Percentiles rank a stretch among this genome's conserved stretches.
Conservation (phyloP, 1,140 invertebrate species). For the Chrysoperla carnea region DNA sequence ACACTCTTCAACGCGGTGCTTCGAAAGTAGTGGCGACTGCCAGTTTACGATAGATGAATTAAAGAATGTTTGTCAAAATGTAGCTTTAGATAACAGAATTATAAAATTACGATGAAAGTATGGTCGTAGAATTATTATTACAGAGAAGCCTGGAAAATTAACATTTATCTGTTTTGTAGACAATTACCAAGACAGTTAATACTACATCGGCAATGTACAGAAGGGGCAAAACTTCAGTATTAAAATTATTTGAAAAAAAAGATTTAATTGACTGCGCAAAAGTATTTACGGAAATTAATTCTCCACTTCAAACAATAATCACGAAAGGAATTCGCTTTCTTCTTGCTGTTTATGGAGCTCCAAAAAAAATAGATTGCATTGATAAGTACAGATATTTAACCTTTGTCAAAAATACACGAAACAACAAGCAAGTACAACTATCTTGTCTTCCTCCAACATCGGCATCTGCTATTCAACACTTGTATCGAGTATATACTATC, state of each 20-base stretch:
- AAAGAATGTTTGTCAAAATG: no score
- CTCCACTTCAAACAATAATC: conserved; percentile 11
- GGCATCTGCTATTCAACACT: conserved; percentile 14
- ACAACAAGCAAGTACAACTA: conserved; percentile 15
- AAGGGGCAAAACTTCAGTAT: conserved; percentile 16
- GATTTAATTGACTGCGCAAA: conserved; percentile 15
- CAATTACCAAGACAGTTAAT: conserved; percentile 4
- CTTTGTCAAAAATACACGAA: conserved; percentile 15
- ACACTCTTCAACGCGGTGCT: no score
- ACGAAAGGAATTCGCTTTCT: conserved; percentile 16
- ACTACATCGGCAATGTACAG: conserved; percentile 12
- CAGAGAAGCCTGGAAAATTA: no score
- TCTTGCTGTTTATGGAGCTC: conserved; percentile 16
- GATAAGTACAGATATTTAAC: conserved; percentile 13
- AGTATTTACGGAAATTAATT: conserved; percentile 16
- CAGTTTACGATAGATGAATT: no score
- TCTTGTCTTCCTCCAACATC: conserved; percentile 17
- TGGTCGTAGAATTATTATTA: no score
- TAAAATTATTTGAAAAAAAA: conserved; percentile 18
- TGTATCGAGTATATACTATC: conserved; percentile 9
- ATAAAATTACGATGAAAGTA: no score
- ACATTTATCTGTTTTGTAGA: no score
- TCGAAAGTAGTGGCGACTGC: no score
- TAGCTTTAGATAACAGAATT: no score
- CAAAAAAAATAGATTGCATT: conserved; percentile 15